Evolutionary conservation across 2,113 vertebrate genomes (phyloP), one percentile per base, ranked within the genome.

Genomic region (Ameiurus melas): DNA sequence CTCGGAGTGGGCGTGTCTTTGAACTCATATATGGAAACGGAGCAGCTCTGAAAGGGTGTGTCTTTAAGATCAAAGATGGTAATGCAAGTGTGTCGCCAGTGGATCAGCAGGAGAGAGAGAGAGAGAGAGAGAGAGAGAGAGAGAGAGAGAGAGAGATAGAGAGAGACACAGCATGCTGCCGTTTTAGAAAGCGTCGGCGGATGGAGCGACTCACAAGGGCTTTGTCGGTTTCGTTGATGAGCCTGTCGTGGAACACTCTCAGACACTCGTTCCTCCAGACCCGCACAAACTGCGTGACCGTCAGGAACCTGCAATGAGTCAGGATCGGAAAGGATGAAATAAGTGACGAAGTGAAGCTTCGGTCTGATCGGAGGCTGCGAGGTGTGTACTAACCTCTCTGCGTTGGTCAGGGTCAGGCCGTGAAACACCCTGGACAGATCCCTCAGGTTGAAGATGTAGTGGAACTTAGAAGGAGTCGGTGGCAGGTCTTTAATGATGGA

Each of bases 231-330:
- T 97, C 94, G 89, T 97, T 96, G 92, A 97, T 97, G 51, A 99
- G 94, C 82, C 98, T 95, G 93, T 99, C 98, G 4, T 99, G 97
- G 92, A 99, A 99, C 92, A 99, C 97, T 86, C 98, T 94, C 90
- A 99, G 93, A 90, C 97, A 98, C 84, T 99, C 98, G 30, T 99
- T 99, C 90, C 98, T 97, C 98, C 98, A 99, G 3, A 98, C 97
- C 75, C 98, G 95, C 84, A 98, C 97, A 96, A 99, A 99, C 89
- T 98, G 96, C 47, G 94, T 78, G 80, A 96, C 95, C 0, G 94
- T 97, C 84, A 94, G 94, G 95, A 98, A 98, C 92, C 98, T 99
- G 87, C 68, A 85, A 81, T 5, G 82, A 66, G 71, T 60, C 86
- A 80, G 5, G 10, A 70, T 80, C 68, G 1, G 33, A 60, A 88